These are phyloP conservation scores for Octopus bimaculoides DNA, from an alignment of 1,140 invertebrate genomes.

Conservation along the genomic window DNA sequence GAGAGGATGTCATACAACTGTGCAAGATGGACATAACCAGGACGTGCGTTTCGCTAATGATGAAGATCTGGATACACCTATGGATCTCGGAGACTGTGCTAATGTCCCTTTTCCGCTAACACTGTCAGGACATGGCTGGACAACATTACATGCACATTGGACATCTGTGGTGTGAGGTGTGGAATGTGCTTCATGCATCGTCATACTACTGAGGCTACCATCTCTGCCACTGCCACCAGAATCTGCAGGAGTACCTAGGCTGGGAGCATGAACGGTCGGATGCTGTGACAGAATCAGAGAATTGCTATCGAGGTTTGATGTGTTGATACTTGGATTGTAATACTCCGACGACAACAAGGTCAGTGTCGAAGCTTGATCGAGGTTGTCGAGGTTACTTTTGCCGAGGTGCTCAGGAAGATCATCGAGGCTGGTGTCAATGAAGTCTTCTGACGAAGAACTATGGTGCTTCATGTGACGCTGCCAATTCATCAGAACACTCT, in stretches of 20 bases:
- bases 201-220: too few species aligned
- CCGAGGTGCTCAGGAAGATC: background rate
- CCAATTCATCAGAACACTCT: slow-evolving; percentile 39
- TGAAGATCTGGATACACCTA: background rate
- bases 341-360: slow-evolving; percentile 6
- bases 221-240: background rate
- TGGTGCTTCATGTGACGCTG: slow-evolving; percentile 39
- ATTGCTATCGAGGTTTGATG: background rate
- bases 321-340: background rate
- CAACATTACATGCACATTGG: background rate
- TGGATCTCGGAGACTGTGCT: too few species aligned
- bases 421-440: slow-evolving; percentile 22
- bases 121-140: background rate
- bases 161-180: background rate
- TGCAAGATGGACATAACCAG: background rate
- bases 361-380: slow-evolving; percentile 5
- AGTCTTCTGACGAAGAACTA: slow-evolving; percentile 51
- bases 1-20: background rate
- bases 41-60: background rate
- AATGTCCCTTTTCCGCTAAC: too few species aligned
- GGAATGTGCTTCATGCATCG: background rate
- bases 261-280: background rate
- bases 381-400: background rate
- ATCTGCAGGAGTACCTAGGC: background rate
- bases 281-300: background rate